A percentile compares a stretch with the other conserved stretches of the same genome.
Evolutionary conservation across 1,140 invertebrate genomes (phyloP).

Genomic region (Brachionus manjavacas): DNA sequence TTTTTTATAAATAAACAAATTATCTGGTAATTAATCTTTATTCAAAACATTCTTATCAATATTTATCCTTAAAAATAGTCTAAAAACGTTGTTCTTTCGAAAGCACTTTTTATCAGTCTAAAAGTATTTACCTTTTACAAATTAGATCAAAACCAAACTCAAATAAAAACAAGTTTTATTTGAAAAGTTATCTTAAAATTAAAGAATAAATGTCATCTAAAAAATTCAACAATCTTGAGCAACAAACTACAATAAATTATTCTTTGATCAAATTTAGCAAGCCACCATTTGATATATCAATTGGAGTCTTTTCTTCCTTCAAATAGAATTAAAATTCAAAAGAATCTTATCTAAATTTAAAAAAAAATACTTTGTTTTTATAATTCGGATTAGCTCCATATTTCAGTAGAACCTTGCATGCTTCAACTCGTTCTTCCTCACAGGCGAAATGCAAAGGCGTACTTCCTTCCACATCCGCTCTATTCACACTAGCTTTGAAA

Average conservation of each 20-base stretch:
- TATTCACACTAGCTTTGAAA: background rate
- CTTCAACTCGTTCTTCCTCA: conserved; percentile 30
- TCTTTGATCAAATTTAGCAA: conserved; percentile 14
- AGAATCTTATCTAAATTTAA: background rate
- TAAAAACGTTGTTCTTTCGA: too few relatives aligned
- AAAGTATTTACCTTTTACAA: too few relatives aligned
- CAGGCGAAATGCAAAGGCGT: conserved; percentile 41
- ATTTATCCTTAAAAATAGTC: too few relatives aligned
- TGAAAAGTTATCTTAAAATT: too few relatives aligned
- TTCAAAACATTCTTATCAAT: too few relatives aligned
- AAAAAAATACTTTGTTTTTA: conserved; percentile 35
- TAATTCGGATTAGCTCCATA: conserved; percentile 17
- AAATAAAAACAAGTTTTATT: too few relatives aligned
- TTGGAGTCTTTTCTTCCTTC: conserved; percentile 36
- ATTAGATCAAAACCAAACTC: background rate
- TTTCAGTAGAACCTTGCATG: background rate
- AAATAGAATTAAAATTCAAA: background rate
- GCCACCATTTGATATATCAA: conserved; percentile 27
- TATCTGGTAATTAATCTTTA: too few relatives aligned
- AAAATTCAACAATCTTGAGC: background rate
- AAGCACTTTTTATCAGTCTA: too few relatives aligned
- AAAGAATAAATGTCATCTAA: background rate
- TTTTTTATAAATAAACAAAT: too few relatives aligned
- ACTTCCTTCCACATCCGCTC: conserved; percentile 11
- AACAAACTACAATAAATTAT: background rate